These are phyloP conservation scores for Lasiommata megera DNA, from an alignment of 2,888 invertebrate genomes.

Conservation along the genomic window DNA sequence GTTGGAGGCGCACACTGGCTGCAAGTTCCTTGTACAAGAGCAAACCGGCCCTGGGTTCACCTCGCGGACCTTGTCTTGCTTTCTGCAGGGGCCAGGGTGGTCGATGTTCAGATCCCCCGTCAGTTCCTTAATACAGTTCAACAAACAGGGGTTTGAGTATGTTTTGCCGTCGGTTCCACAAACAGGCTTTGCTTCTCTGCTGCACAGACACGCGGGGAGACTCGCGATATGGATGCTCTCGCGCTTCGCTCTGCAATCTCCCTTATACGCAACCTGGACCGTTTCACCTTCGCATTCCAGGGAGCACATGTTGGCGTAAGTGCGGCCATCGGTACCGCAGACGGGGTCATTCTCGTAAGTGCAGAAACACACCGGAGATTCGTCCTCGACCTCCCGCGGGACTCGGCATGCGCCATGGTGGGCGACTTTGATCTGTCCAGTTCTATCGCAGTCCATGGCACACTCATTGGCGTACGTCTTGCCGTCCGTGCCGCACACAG, in stretches of 20 bases:
- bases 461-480: conserved; percentile 45
- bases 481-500: conserved; percentile 41
- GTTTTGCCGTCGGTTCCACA: conserved; percentile 28
- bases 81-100: conserved; percentile 30
- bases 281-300: conserved; percentile 36
- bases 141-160: conserved; percentile 42
- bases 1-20: conserved; percentile 86
- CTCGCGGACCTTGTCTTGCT: background rate
- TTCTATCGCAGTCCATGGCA: conserved; percentile 33
- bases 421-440: background rate
- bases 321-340: conserved; percentile 27
- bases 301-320: conserved; percentile 43
- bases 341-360: conserved; percentile 15
- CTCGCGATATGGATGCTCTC: background rate
- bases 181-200: conserved; percentile 32
- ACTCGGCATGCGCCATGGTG: conserved; percentile 3
- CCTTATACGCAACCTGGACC: conserved; percentile 4
- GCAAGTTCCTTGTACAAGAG: conserved; percentile 34
- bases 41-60: conserved; percentile 27
- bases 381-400: background rate
- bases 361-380: conserved; percentile 9
- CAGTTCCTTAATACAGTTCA: conserved; percentile 39
- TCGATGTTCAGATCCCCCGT: conserved; percentile 30
- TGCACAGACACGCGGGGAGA: conserved; percentile 34
- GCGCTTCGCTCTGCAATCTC: conserved; percentile 1